Evolutionary conservation across 2,888 invertebrate species (phyloP), one percentile per base, ranked within the genome.

Genomic region (Microctonus brassicae): DNA sequence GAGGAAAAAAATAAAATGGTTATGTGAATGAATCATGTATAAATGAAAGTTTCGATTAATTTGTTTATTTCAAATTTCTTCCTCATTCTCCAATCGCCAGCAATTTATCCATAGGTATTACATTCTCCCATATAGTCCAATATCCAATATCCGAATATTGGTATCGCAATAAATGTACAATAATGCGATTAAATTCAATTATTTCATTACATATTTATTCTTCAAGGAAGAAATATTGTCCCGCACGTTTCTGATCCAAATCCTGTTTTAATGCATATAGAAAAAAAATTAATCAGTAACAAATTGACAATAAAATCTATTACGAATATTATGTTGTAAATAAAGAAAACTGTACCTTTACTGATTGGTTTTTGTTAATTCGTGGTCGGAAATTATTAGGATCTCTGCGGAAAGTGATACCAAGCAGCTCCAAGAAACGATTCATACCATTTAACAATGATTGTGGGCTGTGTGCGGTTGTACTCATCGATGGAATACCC

Each of bases 201-300:
- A 47, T 47, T 13, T 6, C 2, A 7, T 24, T n/a, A 20, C n/a
- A 13, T 24, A 24, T 66, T 90, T 92, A 96, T 88, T 98, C 98
- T 89, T 99, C 99, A 86, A 99, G 90, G 92, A 99, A 99, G 93
- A 99, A 99, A 89, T 95, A 99, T 90, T 99, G 98, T 72, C 99
- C 99, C 69, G 96, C 94, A 78, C 94, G 92, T 89, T 99, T 99
- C 89, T 99, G 99, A 83, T 99, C 99, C 81, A 94, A 93, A 87
- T 99, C 99, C 94, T 95, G 89, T 76, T 84, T 88, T 87, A 80
- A 84, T 85, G 79, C 77, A 79, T 22, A 84, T 88, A 88, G 78
- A 83, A 85, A 58, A 60, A 60, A 64, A 64, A 65, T 70, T 64
- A 33, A 67, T 13, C 34, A 60, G 20, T 52, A 34, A 29, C 17